Evolutionary conservation across 1,140 invertebrate species (phyloP), one percentile per base, ranked within the genome.

Genomic region (Dendroctonus ponderosae): DNA sequence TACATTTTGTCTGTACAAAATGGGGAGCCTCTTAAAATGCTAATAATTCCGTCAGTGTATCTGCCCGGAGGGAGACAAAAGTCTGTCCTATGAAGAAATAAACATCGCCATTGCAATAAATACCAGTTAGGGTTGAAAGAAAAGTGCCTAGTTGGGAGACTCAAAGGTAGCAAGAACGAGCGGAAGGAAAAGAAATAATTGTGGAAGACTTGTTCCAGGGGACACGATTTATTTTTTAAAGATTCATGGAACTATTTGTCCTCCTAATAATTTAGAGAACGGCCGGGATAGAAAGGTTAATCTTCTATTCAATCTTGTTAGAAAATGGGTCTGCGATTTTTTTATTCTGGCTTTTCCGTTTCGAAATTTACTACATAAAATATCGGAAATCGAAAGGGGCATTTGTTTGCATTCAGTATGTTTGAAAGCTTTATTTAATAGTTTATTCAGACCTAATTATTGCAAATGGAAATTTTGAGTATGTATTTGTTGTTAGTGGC

Each of bases 51-150:
- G 51, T 43, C 59, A 41, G 8, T 40, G 40, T 52, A 40, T 40
- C 42, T 52, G 46, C 39, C 26, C 37, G n/a, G 40, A 66, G 64
- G 64, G 56, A 60, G 64, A 66, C 64, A 48, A 59, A 66, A 48
- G 64, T 66, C 64, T 60, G 64, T 59, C 64, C 64, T 60, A 66
- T 66, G 50, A 66, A 66, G 64, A 66, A 59, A 66, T 66, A 66
- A 66, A 66, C 64, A 66, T 66, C 54, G 64, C 48, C 54, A 53
- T 66, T 39, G 64, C 56, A 59, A 66, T 66, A 66, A 66, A 66
- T 66, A 66, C 46, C 48, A 59, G 54, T 66, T 66, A 66, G 64
- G 56, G 49, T 42, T 44, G 56, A 59, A 62, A 62, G 56, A 53
- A 60, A 59, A 52, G 54, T 57, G 62, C 44, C 43, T 58, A 58